Base-by-base conservation (phyloP, 2,797 vertebrate genomes). In the Acanthurus lineatus region DNA sequence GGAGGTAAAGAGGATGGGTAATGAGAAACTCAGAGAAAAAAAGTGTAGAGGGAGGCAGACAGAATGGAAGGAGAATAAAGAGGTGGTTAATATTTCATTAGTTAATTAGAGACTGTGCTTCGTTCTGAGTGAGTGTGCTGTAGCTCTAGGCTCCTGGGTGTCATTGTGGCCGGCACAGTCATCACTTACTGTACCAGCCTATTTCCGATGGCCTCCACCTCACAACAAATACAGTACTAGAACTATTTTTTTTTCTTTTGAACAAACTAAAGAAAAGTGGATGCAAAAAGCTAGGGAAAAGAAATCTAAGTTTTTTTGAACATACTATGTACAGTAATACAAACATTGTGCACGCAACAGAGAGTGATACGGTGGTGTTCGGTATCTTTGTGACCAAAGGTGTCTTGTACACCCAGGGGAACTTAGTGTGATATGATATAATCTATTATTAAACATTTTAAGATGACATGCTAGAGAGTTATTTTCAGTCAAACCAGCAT, bases 1-100 rank as follows among this genome's bases (percentile, higher is more conserved):
- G 69, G 67, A 72, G 64, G 28, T 82, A 69, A 76, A 84, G 71
- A 78, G 87, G 89, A 88, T 78, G 90, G 78, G 73, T 91, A 90
- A 88, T 88, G 88, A 82, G 81, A 85, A 88, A 73, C 69, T 56
- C 5, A 72, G 11, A 17, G 76, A 69, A 70, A 86, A 71, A 86
- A 89, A 87, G 85, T 80, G 81, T 66, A 70, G 80, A 70, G 59
- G 65, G 53, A 77, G 83, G 82, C 84, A 89, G 87, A 86, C 83
- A 87, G 82, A 87, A 84, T 82, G 69, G 91, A 88, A 82, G 76
- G 86, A 91, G 90, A 92, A 89, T 88, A 88, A 93, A 86, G 85
- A 91, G 91, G 85, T 93, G 88, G 86, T 94, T 94, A 95, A 95
- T 95, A 94, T 94, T 95, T 94, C 87, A 95, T 94, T 90, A 94